Evolutionary conservation across 2,113 vertebrate species (phyloP), one percentile per base, ranked within the genome.

Genomic region (Atherinomorus stipes): DNA sequence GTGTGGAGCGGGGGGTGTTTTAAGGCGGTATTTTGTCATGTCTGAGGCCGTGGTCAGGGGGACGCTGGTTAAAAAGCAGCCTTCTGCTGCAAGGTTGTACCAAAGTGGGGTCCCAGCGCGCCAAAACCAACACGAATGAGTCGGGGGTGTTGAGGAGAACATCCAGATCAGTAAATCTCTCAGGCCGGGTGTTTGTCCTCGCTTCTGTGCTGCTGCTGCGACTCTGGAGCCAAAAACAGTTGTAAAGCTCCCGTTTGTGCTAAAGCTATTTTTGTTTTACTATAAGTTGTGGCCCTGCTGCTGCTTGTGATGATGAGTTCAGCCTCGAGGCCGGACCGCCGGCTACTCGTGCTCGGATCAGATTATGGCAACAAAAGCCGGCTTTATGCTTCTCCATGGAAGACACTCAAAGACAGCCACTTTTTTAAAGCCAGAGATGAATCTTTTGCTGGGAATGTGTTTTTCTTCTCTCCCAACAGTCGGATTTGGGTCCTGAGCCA

Each of bases 31-130:
- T 59, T 73, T 70, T 62, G 40, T 23, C n/a, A 2, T 47, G 66
- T 74, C 64, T 42, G 71, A 70, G 70, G 61, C 75, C 1, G 59
- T 78, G 80, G 84, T 89, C 87, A 88, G 81, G 22, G 67, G 64
- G 67, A 71, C 54, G 59, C 63, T 31, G 69, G 54, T 80, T 34
- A 34, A 52, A 83, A 71, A 79, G 65, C 71, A 47, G 66, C 75
- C 53, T 76, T 81, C 60, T 82, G 77, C 77, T 70, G 63, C 58
- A 22, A 34, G 26, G 63, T 44, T 42, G 77, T 70, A 82, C 74
- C 80, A 81, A 83, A 83, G 79, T 80, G 83, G 85, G 68, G 65
- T 64, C 80, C 42, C 16, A 6, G 22, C 0, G 18, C 0, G 22
- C 79, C 74, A 83, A 76, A 65, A 83, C 38, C 77, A 83, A 83